Evolutionary conservation across 1,140 invertebrate species (phyloP), one percentile per base, ranked within the genome.

Genomic region (Phymastichus coffea): DNA sequence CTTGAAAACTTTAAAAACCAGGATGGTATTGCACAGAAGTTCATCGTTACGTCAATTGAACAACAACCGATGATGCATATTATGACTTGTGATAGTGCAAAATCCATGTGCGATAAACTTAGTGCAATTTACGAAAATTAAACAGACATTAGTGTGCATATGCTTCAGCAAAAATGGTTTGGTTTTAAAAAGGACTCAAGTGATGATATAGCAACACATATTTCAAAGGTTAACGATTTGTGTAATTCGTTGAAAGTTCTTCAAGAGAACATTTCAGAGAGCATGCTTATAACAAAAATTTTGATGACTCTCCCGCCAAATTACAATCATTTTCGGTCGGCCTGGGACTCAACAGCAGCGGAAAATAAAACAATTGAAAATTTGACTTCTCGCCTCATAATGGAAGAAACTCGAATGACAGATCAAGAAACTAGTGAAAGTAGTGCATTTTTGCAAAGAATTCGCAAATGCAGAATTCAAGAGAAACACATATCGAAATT

Each of bases 401-500:
- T 59, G 1, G 70, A 71, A 63, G 68, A 72, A 56, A 72, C 79
- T 74, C 74, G 49, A 46, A n/a, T n/a, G n/a, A n/a, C n/a, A n/a
- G n/a, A n/a, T n/a, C n/a, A n/a, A n/a, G n/a, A n/a, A n/a, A n/a
- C n/a, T n/a, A n/a, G n/a, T 14, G 69, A 70, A 20, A 40, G 77
- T 0, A 22, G 51, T 1, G 63, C 66, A 23, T 48, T 17, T 0
- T 37, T 3, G 25, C 20, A 44, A 17, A 17, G 35, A 57, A 57
- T n/a, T n/a, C 49, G 30, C 37, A 53, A 40, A 35, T 19, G n/a
- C n/a, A n/a, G n/a, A n/a, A n/a, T n/a, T n/a, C n/a, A n/a, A n/a
- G n/a, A n/a, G n/a, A n/a, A n/a, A n/a, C n/a, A n/a, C n/a, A n/a
- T n/a, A n/a, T n/a, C n/a, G n/a, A n/a, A n/a, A n/a, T n/a, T n/a